Conservation (phyloP, 1,140 invertebrate genomes). For the Cherax quadricarinatus region DNA sequence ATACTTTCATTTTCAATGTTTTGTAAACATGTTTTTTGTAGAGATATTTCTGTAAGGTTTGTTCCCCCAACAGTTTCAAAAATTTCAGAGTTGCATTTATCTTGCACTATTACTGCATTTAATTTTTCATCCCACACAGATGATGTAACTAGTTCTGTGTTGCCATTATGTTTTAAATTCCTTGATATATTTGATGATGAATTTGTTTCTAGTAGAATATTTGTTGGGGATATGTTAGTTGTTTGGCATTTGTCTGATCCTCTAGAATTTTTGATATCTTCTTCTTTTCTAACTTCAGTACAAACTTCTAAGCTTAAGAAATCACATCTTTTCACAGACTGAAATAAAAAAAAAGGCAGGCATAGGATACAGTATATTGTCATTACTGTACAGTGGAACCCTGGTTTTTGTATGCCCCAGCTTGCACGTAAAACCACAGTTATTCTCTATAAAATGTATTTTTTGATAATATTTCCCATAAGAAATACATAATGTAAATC, state of each 20-base stretch:
- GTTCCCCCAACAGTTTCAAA: background rate
- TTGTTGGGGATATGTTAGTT: background rate
- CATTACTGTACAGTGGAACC: too few relatives aligned
- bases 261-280: background rate
- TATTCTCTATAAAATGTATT: too few relatives aligned
- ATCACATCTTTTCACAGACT: constrained; percentile 34
- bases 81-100: background rate
- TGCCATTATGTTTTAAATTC: background rate
- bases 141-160: background rate
- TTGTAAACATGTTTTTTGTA: background rate
- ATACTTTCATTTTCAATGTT: background rate
- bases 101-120: background rate
- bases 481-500: too few relatives aligned
- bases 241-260: background rate
- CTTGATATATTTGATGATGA: background rate
- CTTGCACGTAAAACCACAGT: too few relatives aligned
- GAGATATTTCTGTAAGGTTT: background rate
- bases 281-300: background rate
- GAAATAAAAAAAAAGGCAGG: background rate
- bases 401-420: too few relatives aligned
- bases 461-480: too few relatives aligned
- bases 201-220: background rate
- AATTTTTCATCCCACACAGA: background rate
- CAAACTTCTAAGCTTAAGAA: constrained; percentile 22
- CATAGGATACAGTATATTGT: background rate